phyloP scores from a whole-genome alignment of 2,888 invertebrate genomes.

The Dryococelus australis region DNA sequence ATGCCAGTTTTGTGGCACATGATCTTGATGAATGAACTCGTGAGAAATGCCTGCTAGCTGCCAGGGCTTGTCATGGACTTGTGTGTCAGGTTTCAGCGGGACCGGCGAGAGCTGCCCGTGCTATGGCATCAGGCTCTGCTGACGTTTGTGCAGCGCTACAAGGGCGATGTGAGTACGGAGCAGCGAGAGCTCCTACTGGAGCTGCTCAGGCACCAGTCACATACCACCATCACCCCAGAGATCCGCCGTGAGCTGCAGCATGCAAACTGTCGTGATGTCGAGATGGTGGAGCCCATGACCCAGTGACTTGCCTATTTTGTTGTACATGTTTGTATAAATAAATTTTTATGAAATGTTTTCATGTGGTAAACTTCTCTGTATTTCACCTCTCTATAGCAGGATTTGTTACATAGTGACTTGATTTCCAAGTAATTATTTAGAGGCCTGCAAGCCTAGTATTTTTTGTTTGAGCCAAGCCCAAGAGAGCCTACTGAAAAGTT shows the following conservation, averaged over 20 bases:
- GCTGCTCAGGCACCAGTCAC: constrained; percentile 76
- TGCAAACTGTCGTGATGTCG: constrained; percentile 80
- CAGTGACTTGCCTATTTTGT: neutral
- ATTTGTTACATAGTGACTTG: too few relatives aligned
- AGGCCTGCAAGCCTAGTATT: too few relatives aligned
- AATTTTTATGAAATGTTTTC: too few relatives aligned
- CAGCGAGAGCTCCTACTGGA: constrained; percentile 87
- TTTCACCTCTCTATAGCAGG: too few relatives aligned
- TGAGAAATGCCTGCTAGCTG: neutral
- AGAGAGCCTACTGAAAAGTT: too few relatives aligned
- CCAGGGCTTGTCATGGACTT: neutral
- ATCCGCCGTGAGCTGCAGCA: constrained; percentile 86
- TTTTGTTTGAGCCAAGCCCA: too few relatives aligned
- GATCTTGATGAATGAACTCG: too few relatives aligned
- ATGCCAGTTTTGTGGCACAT: too few relatives aligned
- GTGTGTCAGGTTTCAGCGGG: constrained; percentile 77
- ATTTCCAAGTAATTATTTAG: too few relatives aligned
- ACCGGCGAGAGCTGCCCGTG: constrained; percentile 86
- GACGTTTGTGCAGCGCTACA: constrained; percentile 94
- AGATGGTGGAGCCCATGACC: constrained; percentile 57
- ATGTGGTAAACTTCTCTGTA: too few relatives aligned
- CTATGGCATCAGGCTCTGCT: constrained; percentile 96
- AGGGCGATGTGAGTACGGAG: constrained; percentile 91
- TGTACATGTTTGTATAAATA: too few relatives aligned
- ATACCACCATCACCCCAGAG: constrained; percentile 79